Conservation (phyloP, 1,140 invertebrate genomes). For the Dolichoris vasculosae region DNA sequence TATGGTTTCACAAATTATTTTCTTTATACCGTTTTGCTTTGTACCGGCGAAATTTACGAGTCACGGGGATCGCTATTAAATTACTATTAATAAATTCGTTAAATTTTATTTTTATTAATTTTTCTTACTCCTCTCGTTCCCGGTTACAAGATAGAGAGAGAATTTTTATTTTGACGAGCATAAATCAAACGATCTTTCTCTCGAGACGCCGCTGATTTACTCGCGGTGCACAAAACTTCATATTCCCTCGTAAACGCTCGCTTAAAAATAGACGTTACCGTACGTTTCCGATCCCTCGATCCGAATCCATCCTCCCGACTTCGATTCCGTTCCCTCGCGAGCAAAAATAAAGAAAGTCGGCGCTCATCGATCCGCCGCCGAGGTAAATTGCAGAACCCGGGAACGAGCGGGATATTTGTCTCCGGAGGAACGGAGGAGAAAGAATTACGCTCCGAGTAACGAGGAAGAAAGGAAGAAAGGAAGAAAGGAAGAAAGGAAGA, state of each 20-base stretch:
- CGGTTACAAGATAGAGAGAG: not conserved
- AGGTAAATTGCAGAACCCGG: too few relatives aligned
- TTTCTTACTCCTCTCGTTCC: not conserved
- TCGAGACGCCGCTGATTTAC: not conserved
- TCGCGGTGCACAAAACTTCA: not conserved
- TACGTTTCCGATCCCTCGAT: not conserved
- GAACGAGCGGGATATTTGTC: too few relatives aligned
- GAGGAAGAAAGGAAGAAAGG: not conserved
- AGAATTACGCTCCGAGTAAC: too few relatives aligned
- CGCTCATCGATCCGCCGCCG: too few relatives aligned
- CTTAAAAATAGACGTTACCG: not conserved
- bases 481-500: too few relatives aligned
- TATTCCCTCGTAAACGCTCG: not conserved
- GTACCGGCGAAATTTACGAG: constrained; percentile 8
- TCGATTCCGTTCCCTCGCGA: too few relatives aligned
- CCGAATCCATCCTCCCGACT: not conserved
- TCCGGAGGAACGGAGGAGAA: too few relatives aligned
- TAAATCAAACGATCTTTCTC: not conserved
- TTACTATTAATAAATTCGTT: constrained; percentile 27
- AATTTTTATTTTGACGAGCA: not conserved
- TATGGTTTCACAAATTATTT: constrained; percentile 20
- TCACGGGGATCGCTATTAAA: not conserved
- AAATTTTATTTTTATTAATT: not conserved
- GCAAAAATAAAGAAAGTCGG: not conserved
- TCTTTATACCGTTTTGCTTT: not conserved